A percentile compares a stretch with the other conserved stretches of the same genome.
phyloP scores from a whole-genome alignment of 2,113 vertebrate genomes.

The Oreocharis arfaki region DNA sequence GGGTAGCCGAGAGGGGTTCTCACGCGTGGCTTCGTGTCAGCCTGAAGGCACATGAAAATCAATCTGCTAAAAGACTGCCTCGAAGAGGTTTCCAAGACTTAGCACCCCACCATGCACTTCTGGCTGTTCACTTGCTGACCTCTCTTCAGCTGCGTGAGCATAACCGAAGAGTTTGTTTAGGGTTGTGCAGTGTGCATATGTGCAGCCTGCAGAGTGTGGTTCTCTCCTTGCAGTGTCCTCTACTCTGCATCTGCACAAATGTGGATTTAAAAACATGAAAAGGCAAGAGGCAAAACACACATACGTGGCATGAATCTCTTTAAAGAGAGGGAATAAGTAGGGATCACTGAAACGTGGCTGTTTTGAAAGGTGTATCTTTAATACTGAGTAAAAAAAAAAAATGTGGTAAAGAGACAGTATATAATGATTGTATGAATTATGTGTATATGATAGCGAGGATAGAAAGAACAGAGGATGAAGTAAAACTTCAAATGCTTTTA shows the following conservation, averaged over 20 bases:
- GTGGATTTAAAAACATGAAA: background rate
- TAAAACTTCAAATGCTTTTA: background rate
- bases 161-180: background rate
- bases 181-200: background rate
- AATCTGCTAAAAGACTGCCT: slow-evolving; percentile 56
- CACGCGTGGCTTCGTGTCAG: slow-evolving; percentile 33
- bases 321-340: background rate
- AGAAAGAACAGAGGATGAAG: background rate
- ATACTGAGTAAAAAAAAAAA: background rate
- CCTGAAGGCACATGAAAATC: slow-evolving; percentile 52
- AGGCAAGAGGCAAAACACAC: background rate
- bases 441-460: background rate
- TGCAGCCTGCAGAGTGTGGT: background rate
- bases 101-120: slow-evolving; percentile 10
- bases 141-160: background rate
- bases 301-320: background rate
- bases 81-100: background rate
- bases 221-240: background rate
- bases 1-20: slow-evolving; percentile 53
- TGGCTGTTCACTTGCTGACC: slow-evolving; percentile 24
- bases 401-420: background rate
- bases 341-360: background rate
- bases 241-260: background rate
- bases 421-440: background rate
- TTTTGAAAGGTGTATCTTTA: background rate